These are phyloP conservation scores for Sclerodermus sp. DNA, from an alignment of 2,888 invertebrate genomes.

Conservation along the genomic window DNA sequence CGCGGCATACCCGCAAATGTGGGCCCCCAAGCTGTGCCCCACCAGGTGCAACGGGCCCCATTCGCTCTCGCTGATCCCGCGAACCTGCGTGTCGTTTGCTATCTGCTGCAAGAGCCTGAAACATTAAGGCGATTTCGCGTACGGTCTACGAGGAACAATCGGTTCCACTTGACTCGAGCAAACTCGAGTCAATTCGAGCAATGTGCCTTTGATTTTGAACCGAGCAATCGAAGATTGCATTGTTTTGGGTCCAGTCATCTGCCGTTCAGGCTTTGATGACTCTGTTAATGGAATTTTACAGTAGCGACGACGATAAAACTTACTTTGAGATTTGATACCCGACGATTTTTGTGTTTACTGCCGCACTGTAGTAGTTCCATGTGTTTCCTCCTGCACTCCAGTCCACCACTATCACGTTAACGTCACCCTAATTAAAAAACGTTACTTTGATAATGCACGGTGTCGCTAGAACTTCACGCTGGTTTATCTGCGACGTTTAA, in stretches of 20 bases:
- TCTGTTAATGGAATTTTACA: too few relatives aligned
- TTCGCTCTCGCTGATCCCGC: constrained; percentile 44
- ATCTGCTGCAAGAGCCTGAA: constrained; percentile 61
- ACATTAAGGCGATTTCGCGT: constrained; percentile 9
- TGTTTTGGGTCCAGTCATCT: too few relatives aligned
- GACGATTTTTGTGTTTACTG: constrained; percentile 63
- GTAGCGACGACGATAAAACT: constrained; percentile 5
- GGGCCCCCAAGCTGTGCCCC: constrained; percentile 68
- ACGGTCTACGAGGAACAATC: too few relatives aligned
- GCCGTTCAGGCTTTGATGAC: too few relatives aligned
- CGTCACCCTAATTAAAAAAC: constrained; percentile 59
- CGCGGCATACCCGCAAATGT: constrained; percentile 64
- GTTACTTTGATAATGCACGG: too few relatives aligned
- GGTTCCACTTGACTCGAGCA: neutral
- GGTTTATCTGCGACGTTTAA: too few relatives aligned
- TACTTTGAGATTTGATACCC: constrained; percentile 62
- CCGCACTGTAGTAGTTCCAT: constrained; percentile 66
- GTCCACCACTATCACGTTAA: constrained; percentile 67
- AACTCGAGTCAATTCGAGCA: too few relatives aligned
- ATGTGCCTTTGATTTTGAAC: too few relatives aligned
- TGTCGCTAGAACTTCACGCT: too few relatives aligned
- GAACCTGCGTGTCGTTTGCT: constrained; percentile 46
- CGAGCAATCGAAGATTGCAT: too few relatives aligned
- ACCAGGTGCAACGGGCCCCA: constrained; percentile 60
- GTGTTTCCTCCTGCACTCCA: constrained; percentile 68